Conservation (phyloP, 1,140 invertebrate species). For the Pseudomyrmex gracilis region DNA sequence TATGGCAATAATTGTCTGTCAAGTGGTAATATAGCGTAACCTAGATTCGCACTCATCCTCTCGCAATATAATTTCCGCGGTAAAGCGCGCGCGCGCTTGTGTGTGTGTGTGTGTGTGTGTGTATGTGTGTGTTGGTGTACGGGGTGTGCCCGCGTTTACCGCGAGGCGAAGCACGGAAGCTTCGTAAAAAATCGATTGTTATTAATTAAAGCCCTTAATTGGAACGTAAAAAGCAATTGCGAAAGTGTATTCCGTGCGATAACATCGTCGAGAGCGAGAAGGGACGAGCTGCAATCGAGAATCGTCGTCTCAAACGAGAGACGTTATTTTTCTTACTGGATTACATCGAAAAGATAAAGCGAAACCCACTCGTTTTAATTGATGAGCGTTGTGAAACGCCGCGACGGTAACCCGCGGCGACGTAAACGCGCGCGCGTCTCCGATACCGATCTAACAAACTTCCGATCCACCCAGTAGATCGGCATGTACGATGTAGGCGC, state of each 20-base stretch:
- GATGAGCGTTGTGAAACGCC: background rate
- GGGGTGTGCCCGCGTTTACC: constrained; percentile 6
- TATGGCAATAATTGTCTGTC: constrained; percentile 37
- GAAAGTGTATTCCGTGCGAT: background rate
- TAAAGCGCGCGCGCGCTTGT: background rate
- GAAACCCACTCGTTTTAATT: background rate
- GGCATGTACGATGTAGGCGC: constrained; percentile 10
- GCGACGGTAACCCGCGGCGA: background rate
- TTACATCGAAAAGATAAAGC: background rate
- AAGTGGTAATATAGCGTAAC: constrained; percentile 40
- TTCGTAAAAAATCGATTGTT: constrained; percentile 5
- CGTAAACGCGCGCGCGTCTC: background rate
- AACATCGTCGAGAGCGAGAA: no score
- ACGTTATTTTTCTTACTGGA: constrained; percentile 9
- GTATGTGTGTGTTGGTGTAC: constrained; percentile 14
- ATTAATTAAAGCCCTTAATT: constrained; percentile 9
- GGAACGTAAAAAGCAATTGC: constrained; percentile 10
- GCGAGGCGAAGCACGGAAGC: background rate
- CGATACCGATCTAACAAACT: constrained; percentile 44
- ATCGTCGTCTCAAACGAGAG: background rate
- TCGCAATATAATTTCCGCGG: constrained; percentile 51
- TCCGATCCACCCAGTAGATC: constrained; percentile 33
- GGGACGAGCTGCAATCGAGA: background rate
- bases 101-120: constrained; percentile 7
- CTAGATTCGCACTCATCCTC: constrained; percentile 60